A percentile compares a stretch with the other conserved stretches of the same genome.
Conservation (phyloP, 2,797 vertebrate genomes). For the Anabas testudineus region DNA sequence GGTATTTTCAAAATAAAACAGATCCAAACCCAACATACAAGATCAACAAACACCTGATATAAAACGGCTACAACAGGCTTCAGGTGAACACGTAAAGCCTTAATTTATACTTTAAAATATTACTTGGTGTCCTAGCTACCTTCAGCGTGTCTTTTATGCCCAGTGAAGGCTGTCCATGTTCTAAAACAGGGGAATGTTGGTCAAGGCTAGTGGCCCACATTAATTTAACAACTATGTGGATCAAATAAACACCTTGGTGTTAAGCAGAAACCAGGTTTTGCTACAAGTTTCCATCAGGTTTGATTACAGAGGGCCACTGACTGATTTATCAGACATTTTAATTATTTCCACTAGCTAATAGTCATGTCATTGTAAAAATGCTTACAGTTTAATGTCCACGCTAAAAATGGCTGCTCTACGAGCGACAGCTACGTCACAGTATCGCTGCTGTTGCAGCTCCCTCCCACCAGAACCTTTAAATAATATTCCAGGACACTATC, state of each 20-base stretch:
- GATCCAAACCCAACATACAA: constrained; percentile 69
- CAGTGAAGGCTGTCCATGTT: background rate
- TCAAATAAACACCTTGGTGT: background rate
- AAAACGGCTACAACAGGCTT: background rate
- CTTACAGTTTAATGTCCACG: background rate
- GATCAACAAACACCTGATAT: constrained; percentile 7
- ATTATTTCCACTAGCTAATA: background rate
- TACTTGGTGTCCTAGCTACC: background rate
- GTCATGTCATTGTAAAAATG: background rate
- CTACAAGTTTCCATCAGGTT: background rate
- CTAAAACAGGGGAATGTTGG: constrained; percentile 15
- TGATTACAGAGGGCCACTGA: background rate
- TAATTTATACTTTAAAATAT: background rate
- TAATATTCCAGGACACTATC: background rate
- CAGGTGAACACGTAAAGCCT: constrained; percentile 5
- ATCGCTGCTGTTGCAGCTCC: constrained; percentile 11
- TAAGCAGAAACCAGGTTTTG: background rate
- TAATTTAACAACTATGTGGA: background rate
- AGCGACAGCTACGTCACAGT: constrained; percentile 27
- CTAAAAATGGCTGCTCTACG: background rate
- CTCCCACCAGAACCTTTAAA: constrained; percentile 27
- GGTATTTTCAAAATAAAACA: constrained; percentile 46
- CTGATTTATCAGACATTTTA: background rate
- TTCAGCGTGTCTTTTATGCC: background rate
- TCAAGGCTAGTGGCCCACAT: background rate